These are phyloP conservation scores for Teleogryllus occipitalis DNA, from an alignment of 1,140 invertebrate species.

Conservation along the genomic window DNA sequence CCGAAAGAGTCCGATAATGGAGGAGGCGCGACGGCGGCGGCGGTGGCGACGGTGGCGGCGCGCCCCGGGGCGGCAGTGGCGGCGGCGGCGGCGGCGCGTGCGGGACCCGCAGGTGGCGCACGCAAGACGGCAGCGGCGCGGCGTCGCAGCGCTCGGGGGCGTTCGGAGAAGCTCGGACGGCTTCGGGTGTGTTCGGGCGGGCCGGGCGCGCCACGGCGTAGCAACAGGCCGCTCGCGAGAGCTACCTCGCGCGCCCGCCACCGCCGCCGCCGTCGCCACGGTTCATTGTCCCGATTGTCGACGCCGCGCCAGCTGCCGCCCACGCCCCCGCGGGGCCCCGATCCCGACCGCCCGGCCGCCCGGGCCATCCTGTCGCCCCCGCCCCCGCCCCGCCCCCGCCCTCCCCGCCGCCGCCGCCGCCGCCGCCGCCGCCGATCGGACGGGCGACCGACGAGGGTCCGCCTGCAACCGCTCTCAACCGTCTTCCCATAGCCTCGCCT, in stretches of 20 bases:
- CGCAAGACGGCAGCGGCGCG: background rate
- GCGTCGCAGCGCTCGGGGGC: background rate
- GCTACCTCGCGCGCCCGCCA: too few species aligned
- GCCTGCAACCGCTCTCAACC: too few species aligned
- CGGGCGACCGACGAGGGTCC: background rate
- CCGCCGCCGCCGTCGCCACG: background rate
- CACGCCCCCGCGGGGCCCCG: too few species aligned
- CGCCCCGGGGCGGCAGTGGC: too few species aligned
- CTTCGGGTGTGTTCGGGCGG: background rate
- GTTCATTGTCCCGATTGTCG: constrained; percentile 3
- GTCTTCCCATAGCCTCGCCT: too few species aligned
- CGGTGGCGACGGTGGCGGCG: background rate
- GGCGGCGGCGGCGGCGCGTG: background rate
- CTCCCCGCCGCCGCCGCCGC: too few species aligned
- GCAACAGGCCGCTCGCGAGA: background rate
- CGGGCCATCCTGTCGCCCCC: background rate
- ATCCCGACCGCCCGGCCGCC: background rate
- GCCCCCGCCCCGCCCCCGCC: too few species aligned
- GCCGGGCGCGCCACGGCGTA: background rate
- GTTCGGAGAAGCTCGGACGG: background rate
- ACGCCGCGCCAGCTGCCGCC: background rate
- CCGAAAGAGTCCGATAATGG: too few species aligned
- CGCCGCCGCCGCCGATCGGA: background rate
- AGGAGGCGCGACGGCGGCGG: too few species aligned
- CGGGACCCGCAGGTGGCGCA: background rate